phyloP scores from a whole-genome alignment of 2,888 invertebrate species.

The Trissolcus brochymenae region DNA sequence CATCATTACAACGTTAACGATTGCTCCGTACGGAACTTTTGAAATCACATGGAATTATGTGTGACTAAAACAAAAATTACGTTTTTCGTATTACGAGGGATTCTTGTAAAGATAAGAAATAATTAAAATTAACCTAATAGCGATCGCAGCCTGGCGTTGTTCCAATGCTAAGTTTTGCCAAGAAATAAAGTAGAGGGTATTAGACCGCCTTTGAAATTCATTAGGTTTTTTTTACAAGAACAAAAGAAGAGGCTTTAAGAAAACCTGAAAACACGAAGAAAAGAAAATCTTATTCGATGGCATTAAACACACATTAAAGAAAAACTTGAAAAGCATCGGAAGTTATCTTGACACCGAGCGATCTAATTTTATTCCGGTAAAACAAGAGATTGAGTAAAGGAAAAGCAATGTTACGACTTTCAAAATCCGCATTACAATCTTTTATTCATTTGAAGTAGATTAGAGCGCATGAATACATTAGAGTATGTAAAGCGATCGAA shows the following conservation, averaged over 20 bases:
- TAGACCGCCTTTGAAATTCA: slow-evolving; percentile 39
- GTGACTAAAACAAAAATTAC: neutral
- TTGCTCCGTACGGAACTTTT: no score
- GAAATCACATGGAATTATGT: no score
- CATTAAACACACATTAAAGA: slow-evolving; percentile 4
- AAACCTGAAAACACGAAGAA: slow-evolving; percentile 6
- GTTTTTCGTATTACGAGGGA: neutral
- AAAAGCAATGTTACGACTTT: slow-evolving; percentile 7
- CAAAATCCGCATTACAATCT: slow-evolving; percentile 20
- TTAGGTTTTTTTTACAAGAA: slow-evolving; percentile 38
- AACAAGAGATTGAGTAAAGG: slow-evolving; percentile 3
- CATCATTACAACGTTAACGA: no score
- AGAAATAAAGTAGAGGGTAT: slow-evolving; percentile 43
- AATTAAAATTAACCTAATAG: slow-evolving; percentile 45
- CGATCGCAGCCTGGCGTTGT: slow-evolving; percentile 28
- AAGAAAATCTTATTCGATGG: slow-evolving; percentile 14
- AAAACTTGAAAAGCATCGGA: neutral
- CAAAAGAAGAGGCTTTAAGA: slow-evolving; percentile 5
- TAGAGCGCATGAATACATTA: slow-evolving; percentile 18
- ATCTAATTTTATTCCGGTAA: slow-evolving; percentile 11
- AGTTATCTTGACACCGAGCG: slow-evolving; percentile 3
- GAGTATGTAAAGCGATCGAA: slow-evolving; percentile 6
- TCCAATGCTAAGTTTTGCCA: slow-evolving; percentile 39
- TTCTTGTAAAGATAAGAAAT: slow-evolving; percentile 7
- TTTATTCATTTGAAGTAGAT: slow-evolving; percentile 29